A percentile compares a stretch with the other conserved stretches of the same genome.
phyloP scores from a whole-genome alignment of 2,113 vertebrate species.

The Oncorhynchus mykiss region DNA sequence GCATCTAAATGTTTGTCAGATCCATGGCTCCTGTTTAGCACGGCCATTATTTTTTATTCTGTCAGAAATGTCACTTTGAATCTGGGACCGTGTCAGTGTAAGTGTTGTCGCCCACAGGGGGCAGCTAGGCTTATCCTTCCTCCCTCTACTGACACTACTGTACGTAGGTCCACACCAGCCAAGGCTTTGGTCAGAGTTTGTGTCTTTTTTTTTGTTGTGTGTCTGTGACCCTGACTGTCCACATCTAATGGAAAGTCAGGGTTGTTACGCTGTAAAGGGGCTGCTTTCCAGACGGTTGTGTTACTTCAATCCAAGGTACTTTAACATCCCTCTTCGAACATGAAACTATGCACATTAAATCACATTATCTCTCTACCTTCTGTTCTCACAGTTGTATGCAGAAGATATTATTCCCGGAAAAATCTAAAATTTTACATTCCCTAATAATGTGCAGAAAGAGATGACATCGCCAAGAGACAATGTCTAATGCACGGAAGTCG shows the following conservation, averaged over 20 bases:
- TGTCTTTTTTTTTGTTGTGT: neutral
- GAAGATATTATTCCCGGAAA: neutral
- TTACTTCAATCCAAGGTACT: too few species aligned
- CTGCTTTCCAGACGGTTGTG: too few species aligned
- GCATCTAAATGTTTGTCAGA: constrained; percentile 80
- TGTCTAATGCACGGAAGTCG: too few species aligned
- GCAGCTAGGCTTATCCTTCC: constrained; percentile 36
- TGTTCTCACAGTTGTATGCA: neutral
- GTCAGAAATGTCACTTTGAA: constrained; percentile 75
- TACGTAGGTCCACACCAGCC: constrained; percentile 28
- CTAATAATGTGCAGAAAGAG: too few species aligned
- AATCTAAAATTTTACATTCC: neutral
- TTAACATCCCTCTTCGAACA: too few species aligned
- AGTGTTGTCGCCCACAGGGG: constrained; percentile 65
- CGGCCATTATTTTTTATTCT: constrained; percentile 73
- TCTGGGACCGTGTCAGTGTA: constrained; percentile 61
- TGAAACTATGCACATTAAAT: too few species aligned
- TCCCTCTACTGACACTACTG: neutral
- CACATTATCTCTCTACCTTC: too few species aligned
- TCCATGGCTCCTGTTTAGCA: constrained; percentile 67
- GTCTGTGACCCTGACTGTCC: neutral
- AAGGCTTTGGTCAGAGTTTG: constrained; percentile 34
- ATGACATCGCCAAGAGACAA: too few species aligned
- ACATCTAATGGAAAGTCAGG: neutral
- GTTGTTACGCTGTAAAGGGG: too few species aligned